phyloP scores from a whole-genome alignment of 2,888 invertebrate species.

The Caenorhabditis parvicauda region DNA sequence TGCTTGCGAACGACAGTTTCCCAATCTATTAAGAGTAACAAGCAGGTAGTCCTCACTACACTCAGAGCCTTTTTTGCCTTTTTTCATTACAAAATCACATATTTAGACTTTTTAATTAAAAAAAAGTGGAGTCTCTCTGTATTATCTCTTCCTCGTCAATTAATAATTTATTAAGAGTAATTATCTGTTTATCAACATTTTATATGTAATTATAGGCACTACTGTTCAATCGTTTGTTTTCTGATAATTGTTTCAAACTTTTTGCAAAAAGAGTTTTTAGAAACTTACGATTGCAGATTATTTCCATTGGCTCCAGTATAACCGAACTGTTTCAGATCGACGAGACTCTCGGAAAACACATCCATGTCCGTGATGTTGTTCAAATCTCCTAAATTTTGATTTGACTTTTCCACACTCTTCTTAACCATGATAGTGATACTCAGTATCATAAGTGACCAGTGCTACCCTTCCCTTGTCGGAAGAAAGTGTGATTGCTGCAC shows the following conservation, averaged over 20 bases:
- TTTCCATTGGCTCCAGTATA: conserved; percentile 36
- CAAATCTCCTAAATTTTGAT: conserved; percentile 13
- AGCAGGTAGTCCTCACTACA: background rate
- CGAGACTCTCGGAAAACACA: conserved; percentile 9
- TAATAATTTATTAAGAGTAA: too few relatives aligned
- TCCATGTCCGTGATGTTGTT: conserved; percentile 16
- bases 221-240: too few relatives aligned
- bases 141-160: too few relatives aligned
- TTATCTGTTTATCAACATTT: too few relatives aligned
- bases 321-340: conserved; percentile 15
- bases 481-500: conserved; percentile 10
- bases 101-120: too few relatives aligned
- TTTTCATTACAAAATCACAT: too few relatives aligned
- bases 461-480: conserved; percentile 11
- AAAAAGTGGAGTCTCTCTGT: too few relatives aligned
- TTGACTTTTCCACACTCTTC: background rate
- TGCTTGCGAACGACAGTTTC: background rate
- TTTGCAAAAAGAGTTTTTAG: background rate
- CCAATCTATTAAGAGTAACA: background rate
- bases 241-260: conserved; percentile 4
- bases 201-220: too few relatives aligned
- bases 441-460: conserved; percentile 23
- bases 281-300: conserved; percentile 29
- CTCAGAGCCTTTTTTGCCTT: too few relatives aligned
- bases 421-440: background rate